Conservation (phyloP, 2,888 invertebrate genomes). For the Ormyrus thymus region DNA sequence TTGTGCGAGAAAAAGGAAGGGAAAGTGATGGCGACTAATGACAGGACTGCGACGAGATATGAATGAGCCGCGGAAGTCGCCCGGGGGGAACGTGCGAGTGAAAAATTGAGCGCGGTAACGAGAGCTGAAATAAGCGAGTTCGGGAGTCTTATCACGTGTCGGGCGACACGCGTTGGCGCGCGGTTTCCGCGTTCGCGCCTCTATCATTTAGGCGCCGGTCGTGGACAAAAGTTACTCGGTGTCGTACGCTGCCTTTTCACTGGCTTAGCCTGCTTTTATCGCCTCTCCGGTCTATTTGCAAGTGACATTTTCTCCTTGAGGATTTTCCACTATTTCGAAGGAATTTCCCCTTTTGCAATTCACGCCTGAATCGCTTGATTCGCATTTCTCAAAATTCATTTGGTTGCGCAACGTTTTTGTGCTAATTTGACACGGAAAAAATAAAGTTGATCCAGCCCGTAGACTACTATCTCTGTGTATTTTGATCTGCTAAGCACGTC, state of each 20-base stretch:
- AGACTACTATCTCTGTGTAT: no score
- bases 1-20: not conserved
- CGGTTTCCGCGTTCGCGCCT: conserved; percentile 35
- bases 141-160: conserved; percentile 33
- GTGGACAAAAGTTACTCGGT: conserved; percentile 37
- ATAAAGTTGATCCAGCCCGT: no score
- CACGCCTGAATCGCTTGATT: no score
- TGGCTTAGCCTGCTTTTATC: not conserved
- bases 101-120: conserved; percentile 18
- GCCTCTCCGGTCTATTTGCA: not conserved
- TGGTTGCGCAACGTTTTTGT: no score
- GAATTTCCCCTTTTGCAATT: no score
- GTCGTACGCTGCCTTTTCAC: conserved; percentile 5
- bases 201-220: not conserved
- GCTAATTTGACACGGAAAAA: no score
- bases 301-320: no score
- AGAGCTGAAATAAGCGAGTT: conserved; percentile 19
- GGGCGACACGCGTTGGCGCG: not conserved
- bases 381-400: no score
- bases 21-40: not conserved
- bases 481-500: no score
- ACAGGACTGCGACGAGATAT: not conserved
- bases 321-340: no score
- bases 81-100: no score
- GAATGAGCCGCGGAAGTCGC: no score